phyloP scores from a whole-genome alignment of 2,888 invertebrate genomes.

The Hesperia comma region DNA sequence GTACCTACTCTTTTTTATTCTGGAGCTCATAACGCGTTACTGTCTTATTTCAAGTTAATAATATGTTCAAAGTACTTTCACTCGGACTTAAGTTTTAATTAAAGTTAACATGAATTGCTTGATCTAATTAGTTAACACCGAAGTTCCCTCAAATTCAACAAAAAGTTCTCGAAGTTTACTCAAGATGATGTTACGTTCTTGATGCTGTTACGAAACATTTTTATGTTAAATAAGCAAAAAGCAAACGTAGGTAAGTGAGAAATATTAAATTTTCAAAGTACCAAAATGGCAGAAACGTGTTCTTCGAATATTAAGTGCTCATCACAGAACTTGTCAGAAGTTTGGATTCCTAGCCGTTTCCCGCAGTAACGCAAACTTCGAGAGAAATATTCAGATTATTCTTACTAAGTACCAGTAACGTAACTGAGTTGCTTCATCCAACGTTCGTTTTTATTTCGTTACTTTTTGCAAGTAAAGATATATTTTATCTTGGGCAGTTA shows the following conservation, averaged over 20 bases:
- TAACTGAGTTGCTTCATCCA: constrained; percentile 6
- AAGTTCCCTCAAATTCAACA: not conserved
- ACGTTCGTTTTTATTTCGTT: not conserved
- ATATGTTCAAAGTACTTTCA: too few relatives aligned
- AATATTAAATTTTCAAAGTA: constrained; percentile 36
- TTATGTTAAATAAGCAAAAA: constrained; percentile 1
- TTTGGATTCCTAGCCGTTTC: constrained; percentile 23
- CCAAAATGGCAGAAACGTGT: constrained; percentile 35
- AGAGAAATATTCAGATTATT: constrained; percentile 16
- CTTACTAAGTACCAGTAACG: not conserved
- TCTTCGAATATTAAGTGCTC: constrained; percentile 34
- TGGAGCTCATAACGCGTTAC: too few relatives aligned
- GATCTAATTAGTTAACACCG: too few relatives aligned
- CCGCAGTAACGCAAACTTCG: constrained; percentile 24
- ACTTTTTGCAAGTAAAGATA: too few relatives aligned
- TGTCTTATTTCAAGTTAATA: too few relatives aligned
- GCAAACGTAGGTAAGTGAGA: constrained; percentile 15
- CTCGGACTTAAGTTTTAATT: too few relatives aligned
- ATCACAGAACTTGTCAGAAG: constrained; percentile 30
- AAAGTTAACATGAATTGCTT: too few relatives aligned
- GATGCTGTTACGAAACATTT: not conserved
- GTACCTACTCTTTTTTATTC: not conserved
- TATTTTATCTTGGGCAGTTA: too few relatives aligned
- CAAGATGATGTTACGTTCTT: not conserved
- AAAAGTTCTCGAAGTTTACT: not conserved